Percentiles rank a stretch among this genome's conserved stretches.
These are phyloP conservation scores for Palythoa heliodiscus DNA, from an alignment of 92 coral and sea anemone species.

Conservation along the genomic window DNA sequence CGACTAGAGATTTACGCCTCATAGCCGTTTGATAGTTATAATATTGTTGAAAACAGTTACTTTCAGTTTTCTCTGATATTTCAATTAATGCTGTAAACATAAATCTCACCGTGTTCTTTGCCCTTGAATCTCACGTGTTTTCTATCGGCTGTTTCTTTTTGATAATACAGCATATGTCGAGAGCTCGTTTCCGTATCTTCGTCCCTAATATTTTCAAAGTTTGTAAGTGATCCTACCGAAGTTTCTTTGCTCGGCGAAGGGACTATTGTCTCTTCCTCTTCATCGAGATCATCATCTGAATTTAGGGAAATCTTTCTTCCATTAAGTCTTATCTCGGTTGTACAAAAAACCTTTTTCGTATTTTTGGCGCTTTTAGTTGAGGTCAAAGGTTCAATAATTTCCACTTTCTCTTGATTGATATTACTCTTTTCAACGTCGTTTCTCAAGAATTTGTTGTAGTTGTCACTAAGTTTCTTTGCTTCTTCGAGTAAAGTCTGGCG, in stretches of 20 bases:
- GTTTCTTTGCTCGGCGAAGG: background rate
- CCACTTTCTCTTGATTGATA: background rate
- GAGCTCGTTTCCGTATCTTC: background rate
- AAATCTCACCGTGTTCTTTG: background rate
- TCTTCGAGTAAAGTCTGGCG: conserved; percentile 10
- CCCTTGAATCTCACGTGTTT: conserved; percentile 27
- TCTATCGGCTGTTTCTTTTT: background rate
- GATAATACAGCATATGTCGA: background rate
- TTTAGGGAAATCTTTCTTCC: conserved; percentile 34
- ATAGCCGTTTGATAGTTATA: no score
- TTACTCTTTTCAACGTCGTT: conserved; percentile 6
- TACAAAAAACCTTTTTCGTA: background rate
- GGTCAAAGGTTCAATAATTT: background rate
- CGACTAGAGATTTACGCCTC: no score
- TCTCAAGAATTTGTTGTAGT: background rate
- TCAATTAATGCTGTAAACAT: background rate
- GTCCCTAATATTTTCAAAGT: background rate
- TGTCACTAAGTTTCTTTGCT: conserved; percentile 4
- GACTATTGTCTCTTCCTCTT: background rate
- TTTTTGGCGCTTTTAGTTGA: background rate
- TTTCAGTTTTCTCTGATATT: no score
- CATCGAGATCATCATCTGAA: background rate
- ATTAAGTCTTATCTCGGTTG: conserved; percentile 31
- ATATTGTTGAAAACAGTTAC: no score
- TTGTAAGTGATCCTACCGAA: background rate